These are phyloP conservation scores for Physeter macrocephalus DNA, from an alignment of 2,113 vertebrate species.

Conservation along the genomic window DNA sequence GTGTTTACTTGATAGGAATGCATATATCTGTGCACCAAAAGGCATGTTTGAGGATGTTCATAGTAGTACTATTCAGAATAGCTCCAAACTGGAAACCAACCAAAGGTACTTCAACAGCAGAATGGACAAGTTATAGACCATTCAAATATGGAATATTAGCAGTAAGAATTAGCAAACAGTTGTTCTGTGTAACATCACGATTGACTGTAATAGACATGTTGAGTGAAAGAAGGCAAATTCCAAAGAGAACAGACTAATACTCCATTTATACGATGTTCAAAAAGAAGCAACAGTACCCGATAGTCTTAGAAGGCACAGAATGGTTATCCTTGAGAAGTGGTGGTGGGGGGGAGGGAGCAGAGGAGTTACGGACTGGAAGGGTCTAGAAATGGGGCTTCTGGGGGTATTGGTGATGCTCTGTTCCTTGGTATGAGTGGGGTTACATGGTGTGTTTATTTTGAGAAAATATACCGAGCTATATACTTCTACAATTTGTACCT, in stretches of 20 bases:
- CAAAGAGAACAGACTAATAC: neutral
- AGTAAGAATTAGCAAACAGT: neutral
- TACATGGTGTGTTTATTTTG: neutral
- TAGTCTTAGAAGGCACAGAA: neutral
- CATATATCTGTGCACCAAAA: neutral
- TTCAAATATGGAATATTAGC: neutral
- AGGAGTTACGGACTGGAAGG: neutral
- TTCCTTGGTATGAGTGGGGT: neutral
- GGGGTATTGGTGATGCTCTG: neutral
- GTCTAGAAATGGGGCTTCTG: neutral
- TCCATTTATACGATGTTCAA: neutral
- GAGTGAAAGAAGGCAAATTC: neutral
- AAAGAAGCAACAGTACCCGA: neutral
- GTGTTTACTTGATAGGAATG: neutral
- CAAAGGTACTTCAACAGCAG: neutral
- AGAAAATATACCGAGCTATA: neutral
- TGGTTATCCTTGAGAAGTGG: neutral
- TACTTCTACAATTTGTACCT: neutral
- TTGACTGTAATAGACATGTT: neutral
- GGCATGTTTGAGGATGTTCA: neutral
- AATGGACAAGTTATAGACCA: neutral
- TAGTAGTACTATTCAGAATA: neutral
- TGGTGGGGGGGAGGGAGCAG: neutral
- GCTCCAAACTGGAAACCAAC: neutral
- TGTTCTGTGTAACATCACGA: neutral